These are phyloP conservation scores for Amphiura filiformis DNA, from an alignment of 35 echinoderm and acorn worm genomes.

Conservation along the genomic window DNA sequence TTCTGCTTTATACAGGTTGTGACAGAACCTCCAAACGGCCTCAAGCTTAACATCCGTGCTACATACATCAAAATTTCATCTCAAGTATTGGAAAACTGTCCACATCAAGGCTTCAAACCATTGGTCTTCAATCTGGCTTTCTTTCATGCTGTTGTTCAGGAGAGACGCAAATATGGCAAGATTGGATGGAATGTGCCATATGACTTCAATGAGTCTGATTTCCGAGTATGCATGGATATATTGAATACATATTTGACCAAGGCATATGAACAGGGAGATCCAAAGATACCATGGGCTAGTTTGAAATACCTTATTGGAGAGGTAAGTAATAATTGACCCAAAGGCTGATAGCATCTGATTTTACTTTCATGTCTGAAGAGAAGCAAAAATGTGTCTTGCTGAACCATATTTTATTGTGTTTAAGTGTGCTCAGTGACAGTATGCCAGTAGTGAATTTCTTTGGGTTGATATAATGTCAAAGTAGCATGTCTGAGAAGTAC, in stretches of 20 bases:
- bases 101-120: constrained; percentile 91
- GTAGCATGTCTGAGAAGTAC: no score
- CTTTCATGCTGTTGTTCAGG: constrained; percentile 98
- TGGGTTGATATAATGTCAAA: no score
- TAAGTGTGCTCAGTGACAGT: no score
- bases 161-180: constrained; percentile 95
- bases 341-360: background rate
- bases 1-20: constrained; percentile 94
- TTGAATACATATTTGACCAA: constrained; percentile 93
- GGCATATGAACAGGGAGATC: constrained; percentile 79
- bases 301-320: constrained; percentile 98
- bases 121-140: constrained; percentile 89
- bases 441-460: no score
- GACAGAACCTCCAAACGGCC: constrained; percentile 97
- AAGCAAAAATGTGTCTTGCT: background rate
- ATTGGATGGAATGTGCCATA: constrained; percentile 99
- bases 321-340: constrained; percentile 58
- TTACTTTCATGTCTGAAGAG: background rate
- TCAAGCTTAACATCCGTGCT: constrained; percentile 93
- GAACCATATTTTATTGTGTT: no score
- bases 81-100: constrained; percentile 83
- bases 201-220: constrained; percentile 99
- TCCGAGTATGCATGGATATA: constrained; percentile 89
- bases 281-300: constrained; percentile 99
- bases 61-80: constrained; percentile 96